These are phyloP conservation scores for Drosophila acutilabella DNA, from an alignment of 2,888 invertebrate species.

Conservation along the genomic window DNA sequence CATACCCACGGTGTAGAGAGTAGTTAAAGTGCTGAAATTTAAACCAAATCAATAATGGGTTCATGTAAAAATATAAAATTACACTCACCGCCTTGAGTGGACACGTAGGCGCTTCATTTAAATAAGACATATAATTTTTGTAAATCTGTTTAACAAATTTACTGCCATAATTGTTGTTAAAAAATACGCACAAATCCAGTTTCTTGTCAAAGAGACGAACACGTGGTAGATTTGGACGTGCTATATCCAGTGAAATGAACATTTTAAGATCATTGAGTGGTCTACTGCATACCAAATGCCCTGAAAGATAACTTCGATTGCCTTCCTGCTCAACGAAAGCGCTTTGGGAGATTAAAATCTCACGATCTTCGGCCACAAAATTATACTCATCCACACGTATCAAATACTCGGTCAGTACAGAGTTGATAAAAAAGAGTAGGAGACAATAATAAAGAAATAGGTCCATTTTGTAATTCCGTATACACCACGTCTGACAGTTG, in stretches of 20 bases:
- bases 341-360: slow-evolving; percentile 38
- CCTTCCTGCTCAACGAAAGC: slow-evolving; percentile 43
- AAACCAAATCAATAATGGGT: neutral
- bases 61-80: too few relatives aligned
- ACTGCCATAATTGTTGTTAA: slow-evolving; percentile 49
- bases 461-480: slow-evolving; percentile 19
- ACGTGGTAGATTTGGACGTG: slow-evolving; percentile 23
- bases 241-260: slow-evolving; percentile 41
- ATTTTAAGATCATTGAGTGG: slow-evolving; percentile 35
- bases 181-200: slow-evolving; percentile 48
- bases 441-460: neutral
- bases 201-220: slow-evolving; percentile 54
- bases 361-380: slow-evolving; percentile 47
- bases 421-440: slow-evolving; percentile 11
- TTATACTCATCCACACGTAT: slow-evolving; percentile 48
- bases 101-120: slow-evolving; percentile 45
- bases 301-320: slow-evolving; percentile 65
- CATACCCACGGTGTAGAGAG: slow-evolving; percentile 43
- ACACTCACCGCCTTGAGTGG: slow-evolving; percentile 57
- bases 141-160: slow-evolving; percentile 53
- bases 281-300: slow-evolving; percentile 44
- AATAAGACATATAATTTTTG: slow-evolving; percentile 30
- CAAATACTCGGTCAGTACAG: slow-evolving; percentile 31
- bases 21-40: slow-evolving; percentile 57
- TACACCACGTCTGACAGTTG: neutral